These are phyloP conservation scores for Lagopus leucura DNA, from an alignment of 2,113 vertebrate genomes.

Conservation along the genomic window DNA sequence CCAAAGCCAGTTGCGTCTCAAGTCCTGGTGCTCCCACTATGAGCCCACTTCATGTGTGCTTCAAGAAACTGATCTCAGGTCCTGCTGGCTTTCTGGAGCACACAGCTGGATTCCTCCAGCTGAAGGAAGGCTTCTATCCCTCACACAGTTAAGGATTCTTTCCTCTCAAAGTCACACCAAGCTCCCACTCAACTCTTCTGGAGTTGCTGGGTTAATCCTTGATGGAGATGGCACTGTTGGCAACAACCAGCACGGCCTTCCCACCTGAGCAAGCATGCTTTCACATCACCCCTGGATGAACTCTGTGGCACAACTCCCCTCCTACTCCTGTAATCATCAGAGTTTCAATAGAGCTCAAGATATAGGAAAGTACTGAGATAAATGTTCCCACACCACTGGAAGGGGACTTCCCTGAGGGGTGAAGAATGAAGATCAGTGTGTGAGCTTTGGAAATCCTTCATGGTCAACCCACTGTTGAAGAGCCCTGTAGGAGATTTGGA, in stretches of 20 bases:
- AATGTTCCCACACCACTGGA: fast-evolving
- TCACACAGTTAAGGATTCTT: not conserved
- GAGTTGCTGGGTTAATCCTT: not conserved
- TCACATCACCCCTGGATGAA: not conserved
- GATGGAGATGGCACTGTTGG: not conserved
- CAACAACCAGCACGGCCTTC: not conserved
- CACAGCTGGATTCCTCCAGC: not conserved
- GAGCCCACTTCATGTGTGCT: not conserved
- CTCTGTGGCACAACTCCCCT: not conserved
- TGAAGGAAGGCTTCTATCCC: not conserved
- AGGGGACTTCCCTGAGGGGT: not conserved
- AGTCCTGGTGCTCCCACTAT: not conserved
- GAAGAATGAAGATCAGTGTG: fast-evolving
- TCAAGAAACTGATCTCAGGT: not conserved
- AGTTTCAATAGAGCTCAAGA: not conserved
- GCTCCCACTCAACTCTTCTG: not conserved
- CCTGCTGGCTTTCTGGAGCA: not conserved
- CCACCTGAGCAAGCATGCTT: not conserved
- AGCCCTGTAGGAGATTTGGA: not conserved
- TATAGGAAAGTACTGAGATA: not conserved
- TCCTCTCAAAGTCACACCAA: not conserved
- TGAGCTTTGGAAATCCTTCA: not conserved
- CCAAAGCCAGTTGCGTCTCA: fast-evolving
- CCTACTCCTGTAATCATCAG: not conserved
- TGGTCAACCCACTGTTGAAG: not conserved